Conservation (phyloP, 2,888 invertebrate species). For the Ptychoptera albimana region DNA sequence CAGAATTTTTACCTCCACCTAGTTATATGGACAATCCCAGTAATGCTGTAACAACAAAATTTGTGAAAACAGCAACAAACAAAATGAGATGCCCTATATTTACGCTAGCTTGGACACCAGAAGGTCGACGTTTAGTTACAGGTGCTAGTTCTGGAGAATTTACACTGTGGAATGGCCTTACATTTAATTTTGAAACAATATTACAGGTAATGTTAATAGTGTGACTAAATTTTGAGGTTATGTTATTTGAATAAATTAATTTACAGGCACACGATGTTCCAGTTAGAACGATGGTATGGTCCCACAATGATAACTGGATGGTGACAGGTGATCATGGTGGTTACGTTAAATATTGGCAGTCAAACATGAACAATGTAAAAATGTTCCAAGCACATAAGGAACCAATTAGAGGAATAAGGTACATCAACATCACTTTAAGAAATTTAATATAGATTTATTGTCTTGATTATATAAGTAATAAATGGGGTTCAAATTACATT, state of each 20-base stretch:
- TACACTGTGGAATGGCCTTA: slow-evolving; percentile 98
- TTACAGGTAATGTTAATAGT: slow-evolving; percentile 55
- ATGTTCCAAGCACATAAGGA: slow-evolving; percentile 99
- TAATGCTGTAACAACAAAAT: slow-evolving; percentile 87
- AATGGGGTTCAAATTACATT: not conserved
- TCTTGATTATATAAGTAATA: not conserved
- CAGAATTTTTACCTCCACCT: slow-evolving; percentile 86
- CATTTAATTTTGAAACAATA: slow-evolving; percentile 99
- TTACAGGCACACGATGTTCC: slow-evolving; percentile 94
- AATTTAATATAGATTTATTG: too few species aligned
- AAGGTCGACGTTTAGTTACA: slow-evolving; percentile 91
- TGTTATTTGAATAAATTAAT: not conserved
- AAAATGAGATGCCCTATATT: slow-evolving; percentile 99
- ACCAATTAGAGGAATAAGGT: slow-evolving; percentile 96
- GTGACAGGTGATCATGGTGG: slow-evolving; percentile 97
- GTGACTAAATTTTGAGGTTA: not conserved
- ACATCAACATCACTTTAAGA: slow-evolving; percentile 26
- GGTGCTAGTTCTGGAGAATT: slow-evolving; percentile 99
- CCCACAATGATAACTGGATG: slow-evolving; percentile 99
- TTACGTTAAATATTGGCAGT: slow-evolving; percentile 99
- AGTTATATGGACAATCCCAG: slow-evolving; percentile 88
- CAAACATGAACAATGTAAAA: slow-evolving; percentile 99
- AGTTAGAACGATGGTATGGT: slow-evolving; percentile 99
- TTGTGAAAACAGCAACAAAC: slow-evolving; percentile 98
- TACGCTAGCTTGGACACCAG: slow-evolving; percentile 98